Evolutionary conservation across 2,797 vertebrate species (phyloP).

Genomic region (Sebastes hubbsi): DNA sequence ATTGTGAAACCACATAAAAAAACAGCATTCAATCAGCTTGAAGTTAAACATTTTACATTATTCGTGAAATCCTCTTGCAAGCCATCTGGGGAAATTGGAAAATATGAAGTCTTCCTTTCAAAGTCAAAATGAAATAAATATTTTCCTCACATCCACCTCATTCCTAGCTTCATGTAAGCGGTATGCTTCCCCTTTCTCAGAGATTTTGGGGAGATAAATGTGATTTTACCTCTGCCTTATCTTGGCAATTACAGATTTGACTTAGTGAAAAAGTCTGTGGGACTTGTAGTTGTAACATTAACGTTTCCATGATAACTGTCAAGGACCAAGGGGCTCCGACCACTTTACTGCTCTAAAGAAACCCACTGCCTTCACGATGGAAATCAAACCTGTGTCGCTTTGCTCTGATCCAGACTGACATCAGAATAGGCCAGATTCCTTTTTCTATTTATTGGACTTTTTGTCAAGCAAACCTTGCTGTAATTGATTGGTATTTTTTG

Average conservation of each 20-base stretch:
- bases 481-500: constrained; percentile 35
- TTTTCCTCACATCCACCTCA: background rate
- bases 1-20: background rate
- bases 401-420: background rate
- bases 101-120: background rate
- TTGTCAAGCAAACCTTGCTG: constrained; percentile 15
- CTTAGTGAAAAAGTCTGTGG: background rate
- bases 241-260: background rate
- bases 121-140: background rate
- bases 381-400: background rate
- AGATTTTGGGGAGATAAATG: background rate
- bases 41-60: background rate
- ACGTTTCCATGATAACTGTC: background rate
- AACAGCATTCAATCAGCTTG: background rate
- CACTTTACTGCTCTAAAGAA: constrained; percentile 13
- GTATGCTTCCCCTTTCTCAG: background rate
- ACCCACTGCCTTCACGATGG: constrained; percentile 8
- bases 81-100: background rate
- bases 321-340: background rate
- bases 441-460: constrained; percentile 39
- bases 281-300: background rate
- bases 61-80: background rate
- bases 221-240: background rate
- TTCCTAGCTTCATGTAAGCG: background rate
- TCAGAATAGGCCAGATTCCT: background rate